These are phyloP conservation scores for Pristionchus japonicus DNA, from an alignment of 2,888 invertebrate species.

Conservation along the genomic window DNA sequence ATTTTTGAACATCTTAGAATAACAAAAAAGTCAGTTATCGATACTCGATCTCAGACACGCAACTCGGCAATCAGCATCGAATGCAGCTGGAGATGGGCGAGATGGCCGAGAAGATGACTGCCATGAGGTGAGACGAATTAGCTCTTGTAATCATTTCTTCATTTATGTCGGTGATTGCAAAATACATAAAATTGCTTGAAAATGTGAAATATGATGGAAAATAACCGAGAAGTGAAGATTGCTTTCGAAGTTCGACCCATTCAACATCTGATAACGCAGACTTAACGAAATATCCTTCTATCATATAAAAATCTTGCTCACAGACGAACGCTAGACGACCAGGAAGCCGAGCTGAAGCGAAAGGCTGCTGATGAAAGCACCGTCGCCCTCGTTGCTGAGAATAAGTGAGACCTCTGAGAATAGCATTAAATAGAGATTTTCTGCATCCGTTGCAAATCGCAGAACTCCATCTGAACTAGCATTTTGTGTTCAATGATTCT, in stretches of 20 bases:
- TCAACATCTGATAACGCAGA: too few species aligned
- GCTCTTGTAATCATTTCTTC: background rate
- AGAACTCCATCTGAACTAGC: too few species aligned
- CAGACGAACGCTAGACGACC: conserved; percentile 49
- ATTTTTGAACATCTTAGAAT: too few species aligned
- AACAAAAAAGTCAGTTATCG: background rate
- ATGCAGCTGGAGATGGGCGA: conserved; percentile 57
- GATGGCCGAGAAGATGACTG: conserved; percentile 53
- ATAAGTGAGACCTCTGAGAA: conserved; percentile 48
- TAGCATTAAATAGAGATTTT: too few species aligned
- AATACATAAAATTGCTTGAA: too few species aligned
- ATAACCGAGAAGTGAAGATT: too few species aligned
- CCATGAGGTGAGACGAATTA: conserved; percentile 40
- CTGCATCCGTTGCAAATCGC: too few species aligned
- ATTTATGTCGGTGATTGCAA: background rate
- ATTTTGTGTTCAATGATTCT: too few species aligned
- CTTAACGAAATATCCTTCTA: too few species aligned
- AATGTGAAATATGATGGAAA: too few species aligned
- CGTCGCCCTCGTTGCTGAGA: conserved; percentile 53
- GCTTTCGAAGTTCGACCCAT: too few species aligned
- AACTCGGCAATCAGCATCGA: conserved; percentile 58
- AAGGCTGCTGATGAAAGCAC: conserved; percentile 57
- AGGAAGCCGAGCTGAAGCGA: conserved; percentile 53
- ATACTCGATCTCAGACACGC: conserved; percentile 50
- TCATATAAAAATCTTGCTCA: background rate